Conservation (phyloP, 2,113 vertebrate species). For the Hypomesus transpacificus region DNA sequence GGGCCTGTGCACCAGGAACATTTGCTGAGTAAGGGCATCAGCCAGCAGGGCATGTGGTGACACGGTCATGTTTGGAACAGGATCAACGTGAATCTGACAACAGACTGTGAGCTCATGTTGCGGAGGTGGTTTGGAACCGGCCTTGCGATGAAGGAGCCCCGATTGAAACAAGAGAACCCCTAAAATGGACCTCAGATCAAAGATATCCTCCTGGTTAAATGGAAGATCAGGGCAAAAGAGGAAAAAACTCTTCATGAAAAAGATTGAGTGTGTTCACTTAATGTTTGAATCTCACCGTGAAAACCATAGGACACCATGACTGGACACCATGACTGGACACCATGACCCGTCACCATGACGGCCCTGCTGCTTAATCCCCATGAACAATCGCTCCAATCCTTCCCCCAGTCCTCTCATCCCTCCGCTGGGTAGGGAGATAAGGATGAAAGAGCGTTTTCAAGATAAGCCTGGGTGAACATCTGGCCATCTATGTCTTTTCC, state of each 20-base stretch:
- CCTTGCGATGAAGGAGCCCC: no score
- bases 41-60: background rate
- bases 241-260: constrained; percentile 9
- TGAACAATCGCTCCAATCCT: constrained; percentile 26
- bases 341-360: background rate
- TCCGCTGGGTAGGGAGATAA: constrained; percentile 51
- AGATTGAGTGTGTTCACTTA: constrained; percentile 21
- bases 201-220: no score
- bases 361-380: constrained; percentile 24
- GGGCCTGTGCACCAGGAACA: constrained; percentile 1
- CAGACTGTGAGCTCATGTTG: constrained; percentile 12
- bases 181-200: no score
- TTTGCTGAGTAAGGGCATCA: constrained; percentile 32
- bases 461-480: constrained; percentile 43
- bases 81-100: constrained; percentile 22
- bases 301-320: no score
- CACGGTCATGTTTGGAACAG: constrained; percentile 22
- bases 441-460: constrained; percentile 50
- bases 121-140: constrained; percentile 15
- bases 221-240: background rate
- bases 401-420: constrained; percentile 39
- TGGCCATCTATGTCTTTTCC: constrained; percentile 49
- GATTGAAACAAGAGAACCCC: no score
- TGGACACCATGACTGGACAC: constrained; percentile 3
- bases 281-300: no score